Evolutionary conservation across 2,113 vertebrate species (phyloP), one percentile per base, ranked within the genome.

Genomic region (Notarius lentiginosus): DNA sequence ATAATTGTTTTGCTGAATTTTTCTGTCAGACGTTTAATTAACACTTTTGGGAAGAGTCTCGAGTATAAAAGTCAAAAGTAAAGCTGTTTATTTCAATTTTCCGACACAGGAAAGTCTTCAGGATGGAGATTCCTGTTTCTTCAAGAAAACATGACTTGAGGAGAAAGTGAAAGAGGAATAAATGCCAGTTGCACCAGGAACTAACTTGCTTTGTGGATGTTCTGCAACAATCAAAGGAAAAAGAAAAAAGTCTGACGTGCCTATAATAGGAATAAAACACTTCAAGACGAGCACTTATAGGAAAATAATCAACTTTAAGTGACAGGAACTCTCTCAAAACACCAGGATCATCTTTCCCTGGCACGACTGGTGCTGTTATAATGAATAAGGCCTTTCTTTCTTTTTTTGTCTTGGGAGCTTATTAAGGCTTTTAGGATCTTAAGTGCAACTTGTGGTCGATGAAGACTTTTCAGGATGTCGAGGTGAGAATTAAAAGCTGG

Each of bases 401-500:
- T 34, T 10, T 76, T 79, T 79, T 56, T 55, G 24, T 8, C 75
- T 3, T 8, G 5, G n/a, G 30, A 53, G 73, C 73, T 77, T 53
- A 77, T 77, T n/a, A 79, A 55, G 24, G 75, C 51, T 53, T 79
- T 79, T 79, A 79, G 15, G 51, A 55, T 56, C 4, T 79, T 55
- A 55, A 79, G 75, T 79, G 51, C 51, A 79, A 18, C 75, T 55
- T 53, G 51, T 55, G 49, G 49, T 11, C 75, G 55, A 79, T 77
- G 55, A 76, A 51, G 34, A 34, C 34, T 34, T 34, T 34, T 34
- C 34, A 34, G 34, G 22, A 27, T 76, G 47, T 20, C 6, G 20
- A 76, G 47, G 73, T 76, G 51, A 76, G 47, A 76, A 76, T 53
- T 76, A 76, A 76, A 76, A 76, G 47, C 73, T 76, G 47, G 47